Evolutionary conservation across 2,113 vertebrate genomes (phyloP), one percentile per base, ranked within the genome.

Genomic region (Phalacrocorax brasilianus): DNA sequence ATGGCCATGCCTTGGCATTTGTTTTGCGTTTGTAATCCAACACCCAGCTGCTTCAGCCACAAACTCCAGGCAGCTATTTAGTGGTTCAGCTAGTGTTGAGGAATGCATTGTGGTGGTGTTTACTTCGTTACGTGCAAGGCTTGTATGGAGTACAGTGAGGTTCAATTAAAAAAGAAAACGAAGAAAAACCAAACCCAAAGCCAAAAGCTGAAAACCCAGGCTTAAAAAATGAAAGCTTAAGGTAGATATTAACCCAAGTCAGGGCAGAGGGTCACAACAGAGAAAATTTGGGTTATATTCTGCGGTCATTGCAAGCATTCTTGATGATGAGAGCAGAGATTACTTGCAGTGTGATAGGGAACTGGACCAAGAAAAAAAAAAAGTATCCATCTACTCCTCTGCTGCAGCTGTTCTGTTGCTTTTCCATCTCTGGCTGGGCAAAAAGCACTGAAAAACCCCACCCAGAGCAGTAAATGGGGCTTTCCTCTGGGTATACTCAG

Each of bases 81-180:
- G 94, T 72, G 79, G 94, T 91, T 95, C 90, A 76, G 84, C 92
- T 82, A 75, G 86, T 91, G 87, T 66, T 82, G 82, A 96, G 96
- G 96, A 97, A 97, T 93, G 95, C 92, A 91, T 95, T 97, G 96
- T 95, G 87, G 89, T 86, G 89, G 93, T 94, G 93, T 94, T 96
- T 94, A 79, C 89, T 96, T 79, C 50, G 4, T 84, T 91, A 85
- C 0, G 15, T 90, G 71, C 75, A 72, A 72, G 59, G 61, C 87
- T 96, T 90, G 40, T 33, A 33, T 71, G 58, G 55, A 55, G 35
- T 70, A 87, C 70, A 89, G 68, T 53, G 88, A 91, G 73, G 35
- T 73, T 92, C 72, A 30, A 32, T 89, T 67, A 9, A 70, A 70
- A 81, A 74, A 70, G 67, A n/a, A 32, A 21, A 47, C 15, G 14